Conservation (phyloP, 2,113 vertebrate species). For the Phaethornis superciliosus region DNA sequence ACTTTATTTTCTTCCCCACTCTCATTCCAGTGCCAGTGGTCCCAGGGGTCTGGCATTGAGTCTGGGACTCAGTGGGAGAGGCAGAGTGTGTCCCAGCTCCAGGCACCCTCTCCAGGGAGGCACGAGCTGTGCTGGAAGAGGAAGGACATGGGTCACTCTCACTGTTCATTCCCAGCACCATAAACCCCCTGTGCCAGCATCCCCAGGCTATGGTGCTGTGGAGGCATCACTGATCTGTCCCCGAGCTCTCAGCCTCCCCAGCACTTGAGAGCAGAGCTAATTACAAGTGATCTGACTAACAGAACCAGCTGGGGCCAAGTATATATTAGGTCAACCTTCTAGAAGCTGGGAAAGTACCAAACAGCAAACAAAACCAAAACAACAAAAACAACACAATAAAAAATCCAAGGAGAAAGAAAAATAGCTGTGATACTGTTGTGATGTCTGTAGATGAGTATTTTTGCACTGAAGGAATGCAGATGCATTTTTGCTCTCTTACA, state of each 20-base stretch:
- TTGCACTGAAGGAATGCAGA: slow-evolving; percentile 75
- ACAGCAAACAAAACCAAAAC: slow-evolving; percentile 40
- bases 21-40: background rate
- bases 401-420: slow-evolving; percentile 40
- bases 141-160: background rate
- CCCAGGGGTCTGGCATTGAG: rapidly evolving
- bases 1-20: background rate
- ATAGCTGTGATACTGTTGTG: slow-evolving; percentile 54
- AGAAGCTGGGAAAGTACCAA: slow-evolving; percentile 62
- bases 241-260: background rate
- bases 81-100: background rate
- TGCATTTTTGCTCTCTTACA: slow-evolving; percentile 79
- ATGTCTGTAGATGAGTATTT: slow-evolving; percentile 78
- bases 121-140: background rate
- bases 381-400: slow-evolving; percentile 43
- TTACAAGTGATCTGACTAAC: background rate
- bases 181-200: background rate
- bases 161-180: background rate
- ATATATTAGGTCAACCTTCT: slow-evolving; percentile 41
- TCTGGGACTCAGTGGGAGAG: background rate
- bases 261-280: background rate
- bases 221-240: background rate
- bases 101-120: background rate
- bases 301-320: slow-evolving; percentile 27
- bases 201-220: background rate